These are phyloP conservation scores for Drosophila macrothrix DNA, from an alignment of 2,888 invertebrate genomes.

Conservation along the genomic window DNA sequence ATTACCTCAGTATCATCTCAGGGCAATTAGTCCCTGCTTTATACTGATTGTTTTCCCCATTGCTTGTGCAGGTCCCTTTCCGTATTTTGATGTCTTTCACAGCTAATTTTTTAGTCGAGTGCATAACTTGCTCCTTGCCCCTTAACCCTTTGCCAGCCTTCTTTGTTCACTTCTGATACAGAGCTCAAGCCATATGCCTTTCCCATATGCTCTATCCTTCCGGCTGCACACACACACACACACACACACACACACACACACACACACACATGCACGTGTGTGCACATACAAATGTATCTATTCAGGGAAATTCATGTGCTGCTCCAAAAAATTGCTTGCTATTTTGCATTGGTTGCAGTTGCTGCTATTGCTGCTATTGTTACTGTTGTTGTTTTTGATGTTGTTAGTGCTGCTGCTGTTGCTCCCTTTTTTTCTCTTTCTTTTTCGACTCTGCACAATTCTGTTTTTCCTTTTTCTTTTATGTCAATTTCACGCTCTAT, in stretches of 20 bases:
- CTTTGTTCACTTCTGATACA: slow-evolving; percentile 8
- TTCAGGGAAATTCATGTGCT: slow-evolving; percentile 42
- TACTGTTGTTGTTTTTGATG: slow-evolving; percentile 14
- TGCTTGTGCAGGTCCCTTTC: not conserved
- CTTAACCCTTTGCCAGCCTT: not conserved
- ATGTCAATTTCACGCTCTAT: slow-evolving; percentile 79
- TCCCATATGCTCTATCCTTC: slow-evolving; percentile 47
- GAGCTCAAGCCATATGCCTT: slow-evolving; percentile 38
- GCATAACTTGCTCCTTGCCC: slow-evolving; percentile 1
- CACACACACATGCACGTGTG: slow-evolving; percentile 14
- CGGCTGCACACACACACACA: slow-evolving; percentile 34
- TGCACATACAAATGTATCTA: slow-evolving; percentile 37
- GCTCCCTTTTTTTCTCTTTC: slow-evolving; percentile 14
- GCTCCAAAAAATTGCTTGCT: slow-evolving; percentile 53
- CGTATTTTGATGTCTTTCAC: slow-evolving; percentile 21
- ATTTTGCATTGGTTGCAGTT: slow-evolving; percentile 69
- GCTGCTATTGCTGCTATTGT: slow-evolving; percentile 24
- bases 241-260: slow-evolving; percentile 13
- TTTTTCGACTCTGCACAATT: not conserved
- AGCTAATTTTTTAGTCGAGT: slow-evolving; percentile 36
- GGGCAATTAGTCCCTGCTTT: too few relatives aligned
- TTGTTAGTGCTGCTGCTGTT: slow-evolving; percentile 12
- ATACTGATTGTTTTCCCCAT: not conserved
- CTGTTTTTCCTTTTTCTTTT: slow-evolving; percentile 21
- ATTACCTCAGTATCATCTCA: not conserved